Base-by-base conservation (phyloP, 2,888 invertebrate genomes). In the Steinernema carpocapsae region DNA sequence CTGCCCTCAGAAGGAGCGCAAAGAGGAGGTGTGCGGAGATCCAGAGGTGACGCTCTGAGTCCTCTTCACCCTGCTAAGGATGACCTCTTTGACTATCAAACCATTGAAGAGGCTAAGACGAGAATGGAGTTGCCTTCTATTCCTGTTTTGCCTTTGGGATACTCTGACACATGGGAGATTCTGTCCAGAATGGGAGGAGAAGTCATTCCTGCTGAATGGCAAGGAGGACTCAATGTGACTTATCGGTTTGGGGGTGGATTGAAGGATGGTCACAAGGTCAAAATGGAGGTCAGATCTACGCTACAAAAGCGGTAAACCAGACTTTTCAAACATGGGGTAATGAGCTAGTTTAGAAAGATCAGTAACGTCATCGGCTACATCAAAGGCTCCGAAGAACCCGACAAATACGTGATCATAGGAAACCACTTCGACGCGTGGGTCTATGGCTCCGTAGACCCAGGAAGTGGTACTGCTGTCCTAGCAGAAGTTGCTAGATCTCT, bases 401-500 rank as follows among this genome's bases (percentile, higher is more conserved):
- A 90, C 82, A 86, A 90, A 3, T 91, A 90, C 80, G 89, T 90
- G 10, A 81, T 90, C 74, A 76, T 90, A 4, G 90, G 90, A 12
- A 91, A 90, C 81, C 90, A 91, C 81, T 87, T 89, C 71, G 90
- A 90, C 79, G 90, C 90, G 43, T 91, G 90, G 90, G 89, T 88
- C 4, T 88, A 88, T 56, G 89, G 89, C 0, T 70, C 74, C 17
- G 84, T 89, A 14, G 90, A 90, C 79, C 90, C 90, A 1, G 88
- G 88, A 48, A 89, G 89, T 74, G 90, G 89, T 37, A 90, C 90
- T 6, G 89, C 90, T 0, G 87, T 88, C 19, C 84, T 90, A 84
- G 85, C 89, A 79, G 90, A 91, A 74, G 82, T 90, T 29, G 88
- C 81, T 2, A 78, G 87, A 56, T 84, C 85, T 0, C 78, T 87